Evolutionary conservation across 2,113 vertebrate genomes (phyloP), one percentile per base, ranked within the genome.

Genomic region (Pionites leucogaster): DNA sequence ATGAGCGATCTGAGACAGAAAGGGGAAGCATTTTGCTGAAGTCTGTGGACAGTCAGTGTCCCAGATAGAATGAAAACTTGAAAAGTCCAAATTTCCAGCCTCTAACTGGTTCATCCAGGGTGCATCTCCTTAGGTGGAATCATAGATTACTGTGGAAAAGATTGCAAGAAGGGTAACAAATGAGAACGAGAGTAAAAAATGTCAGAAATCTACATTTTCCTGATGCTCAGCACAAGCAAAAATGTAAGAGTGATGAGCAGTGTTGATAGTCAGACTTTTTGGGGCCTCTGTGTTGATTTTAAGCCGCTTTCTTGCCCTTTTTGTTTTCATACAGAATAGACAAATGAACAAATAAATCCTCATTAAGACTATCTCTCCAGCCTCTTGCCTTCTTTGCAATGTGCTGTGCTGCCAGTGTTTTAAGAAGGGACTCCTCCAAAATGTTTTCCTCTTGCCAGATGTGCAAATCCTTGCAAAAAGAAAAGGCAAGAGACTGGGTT

Each of bases 291-390:
- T 93, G 67, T 90, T 95, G 90, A 92, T 94, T 82, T 94, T 92
- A 82, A 42, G 50, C 59, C 44, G 72, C 18, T 86, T 49, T 89
- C 84, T 74, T 86, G 27, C 44, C 49, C 72, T 85, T 93, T 92
- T 93, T 90, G 42, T 85, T 92, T 72, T 93, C 62, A 85, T 91
- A 52, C 42, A 82, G 62, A 90, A 62, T 25, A 75, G 39, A 82
- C 63, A 92, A 93, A 93, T 76, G 44, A 78, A 86, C 50, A 92
- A 91, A 90, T 75, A 91, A 86, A 95, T 77, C 53, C 29, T 83
- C 17, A 63, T 71, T 80, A 80, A 67, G 35, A 69, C 37, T 65
- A 39, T 77, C 22, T 84, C 39, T 77, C 28, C 57, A 50, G 35
- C 15, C 57, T 87, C 70, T 93, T 86, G 47, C 33, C 44, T 28